Evolutionary conservation across 1,140 invertebrate genomes (phyloP).

Genomic region (Acromyrmex echinatior): DNA sequence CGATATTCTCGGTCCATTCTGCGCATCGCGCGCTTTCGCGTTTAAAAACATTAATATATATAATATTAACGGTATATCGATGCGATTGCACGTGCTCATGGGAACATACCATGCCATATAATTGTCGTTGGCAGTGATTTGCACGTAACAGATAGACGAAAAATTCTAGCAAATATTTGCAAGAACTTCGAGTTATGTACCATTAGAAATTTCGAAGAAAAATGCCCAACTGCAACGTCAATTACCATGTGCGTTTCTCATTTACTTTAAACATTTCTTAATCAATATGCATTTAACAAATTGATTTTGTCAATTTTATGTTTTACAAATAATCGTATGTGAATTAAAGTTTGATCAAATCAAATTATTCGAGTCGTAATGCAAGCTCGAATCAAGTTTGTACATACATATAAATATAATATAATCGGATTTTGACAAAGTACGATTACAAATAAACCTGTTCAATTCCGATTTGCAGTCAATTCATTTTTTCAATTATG

Average conservation of each 20-base stretch:
- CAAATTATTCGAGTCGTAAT: not conserved
- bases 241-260: not conserved
- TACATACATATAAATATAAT: not conserved
- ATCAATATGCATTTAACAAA: not conserved
- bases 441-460: not conserved
- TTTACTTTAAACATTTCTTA: not conserved
- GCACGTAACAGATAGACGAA: slow-evolving; percentile 3
- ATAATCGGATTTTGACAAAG: not conserved
- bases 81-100: slow-evolving; percentile 37
- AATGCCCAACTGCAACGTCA: not conserved
- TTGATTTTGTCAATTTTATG: not conserved
- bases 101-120: slow-evolving; percentile 5
- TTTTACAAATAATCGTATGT: not conserved
- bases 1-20: slow-evolving; percentile 10
- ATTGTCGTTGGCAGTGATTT: slow-evolving; percentile 46
- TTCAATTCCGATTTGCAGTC: not conserved
- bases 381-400: not conserved
- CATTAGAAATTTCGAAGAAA: slow-evolving; percentile 10
- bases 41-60: slow-evolving; percentile 47
- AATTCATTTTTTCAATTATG: not conserved
- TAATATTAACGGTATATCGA: slow-evolving; percentile 6
- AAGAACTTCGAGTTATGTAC: not conserved
- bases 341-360: not conserved
- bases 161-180: slow-evolving; percentile 11
- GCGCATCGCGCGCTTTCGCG: slow-evolving; percentile 11